Conservation (phyloP, 2,113 vertebrate species). For the Mirounga angustirostris region DNA sequence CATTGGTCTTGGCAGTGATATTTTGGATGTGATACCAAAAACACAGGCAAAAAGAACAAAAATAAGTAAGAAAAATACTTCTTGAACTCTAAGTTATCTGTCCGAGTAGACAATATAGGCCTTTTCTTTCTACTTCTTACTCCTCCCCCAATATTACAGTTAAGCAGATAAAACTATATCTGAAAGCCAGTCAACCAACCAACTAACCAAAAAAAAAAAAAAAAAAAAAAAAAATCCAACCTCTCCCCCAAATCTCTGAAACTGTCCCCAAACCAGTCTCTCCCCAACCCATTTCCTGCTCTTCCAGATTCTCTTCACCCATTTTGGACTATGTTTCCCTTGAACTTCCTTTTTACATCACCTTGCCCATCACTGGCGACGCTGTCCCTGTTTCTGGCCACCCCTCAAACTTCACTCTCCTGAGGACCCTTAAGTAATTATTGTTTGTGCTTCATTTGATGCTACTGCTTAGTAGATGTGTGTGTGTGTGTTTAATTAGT, state of each 20-base stretch:
- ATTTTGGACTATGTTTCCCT: neutral
- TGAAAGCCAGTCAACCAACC: neutral
- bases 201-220: neutral
- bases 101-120: neutral
- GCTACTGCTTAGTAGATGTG: neutral
- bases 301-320: neutral
- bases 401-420: neutral
- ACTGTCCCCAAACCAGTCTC: neutral
- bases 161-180: neutral
- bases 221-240: too few relatives aligned
- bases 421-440: neutral
- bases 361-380: neutral
- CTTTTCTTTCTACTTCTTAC: neutral
- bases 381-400: neutral
- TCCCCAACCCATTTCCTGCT: neutral
- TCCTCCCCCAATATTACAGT: neutral
- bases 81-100: conserved; percentile 9
- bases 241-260: neutral
- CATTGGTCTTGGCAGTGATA: neutral
- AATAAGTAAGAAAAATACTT: neutral
- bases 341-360: neutral
- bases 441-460: neutral
- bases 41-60: neutral
- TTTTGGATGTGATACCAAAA: neutral
- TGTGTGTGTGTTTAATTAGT: neutral